Percentiles rank a stretch among this genome's conserved stretches.
These are phyloP conservation scores for Perca flavescens DNA, from an alignment of 2,113 vertebrate species.

Conservation along the genomic window DNA sequence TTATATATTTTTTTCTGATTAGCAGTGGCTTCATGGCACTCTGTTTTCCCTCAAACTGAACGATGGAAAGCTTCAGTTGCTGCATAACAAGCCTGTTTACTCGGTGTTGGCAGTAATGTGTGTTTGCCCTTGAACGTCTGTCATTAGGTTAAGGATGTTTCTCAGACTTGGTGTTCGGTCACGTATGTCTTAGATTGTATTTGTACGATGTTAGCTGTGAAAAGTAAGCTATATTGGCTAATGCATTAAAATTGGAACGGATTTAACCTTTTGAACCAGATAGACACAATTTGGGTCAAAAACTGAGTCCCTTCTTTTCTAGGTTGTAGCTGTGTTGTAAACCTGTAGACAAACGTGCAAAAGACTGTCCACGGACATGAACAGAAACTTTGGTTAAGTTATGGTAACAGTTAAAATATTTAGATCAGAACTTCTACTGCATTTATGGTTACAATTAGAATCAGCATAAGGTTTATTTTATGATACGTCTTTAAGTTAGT, in stretches of 20 bases:
- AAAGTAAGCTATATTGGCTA: neutral
- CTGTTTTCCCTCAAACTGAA: constrained; percentile 1
- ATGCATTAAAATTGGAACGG: neutral
- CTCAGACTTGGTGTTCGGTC: neutral
- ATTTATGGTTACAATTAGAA: neutral
- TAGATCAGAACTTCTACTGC: neutral
- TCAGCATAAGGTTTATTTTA: neutral
- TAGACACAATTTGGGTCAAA: neutral
- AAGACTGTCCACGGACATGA: neutral
- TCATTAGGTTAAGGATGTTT: constrained; percentile 2
- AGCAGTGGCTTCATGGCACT: constrained; percentile 18
- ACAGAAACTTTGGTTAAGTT: neutral
- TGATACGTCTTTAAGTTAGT: neutral
- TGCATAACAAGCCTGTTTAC: constrained; percentile 35
- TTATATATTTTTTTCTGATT: constrained; percentile 4
- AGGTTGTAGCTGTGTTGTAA: neutral
- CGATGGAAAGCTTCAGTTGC: constrained; percentile 3
- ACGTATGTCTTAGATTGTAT: neutral
- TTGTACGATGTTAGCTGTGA: neutral
- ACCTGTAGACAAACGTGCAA: neutral
- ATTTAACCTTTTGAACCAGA: neutral
- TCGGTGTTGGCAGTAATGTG: constrained; percentile 8
- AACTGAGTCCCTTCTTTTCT: neutral
- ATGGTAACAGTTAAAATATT: neutral
- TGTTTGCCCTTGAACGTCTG: constrained; percentile 12